phyloP scores from a whole-genome alignment of 2,888 invertebrate genomes.

The Shargacucullia verbasci region DNA sequence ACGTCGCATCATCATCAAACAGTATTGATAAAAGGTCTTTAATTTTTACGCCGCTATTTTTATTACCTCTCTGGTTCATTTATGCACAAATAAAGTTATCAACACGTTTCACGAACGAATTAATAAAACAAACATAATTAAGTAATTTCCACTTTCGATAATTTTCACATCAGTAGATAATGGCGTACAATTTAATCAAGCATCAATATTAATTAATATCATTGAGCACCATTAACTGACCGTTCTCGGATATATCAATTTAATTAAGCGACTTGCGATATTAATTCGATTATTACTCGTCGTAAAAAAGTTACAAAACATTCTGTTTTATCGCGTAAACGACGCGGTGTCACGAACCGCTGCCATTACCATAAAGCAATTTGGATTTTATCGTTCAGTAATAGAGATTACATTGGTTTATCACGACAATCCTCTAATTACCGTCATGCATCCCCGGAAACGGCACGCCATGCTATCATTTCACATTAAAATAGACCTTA shows the following conservation, averaged over 20 bases:
- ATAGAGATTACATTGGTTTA: slow-evolving; percentile 86
- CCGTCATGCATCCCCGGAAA: slow-evolving; percentile 70
- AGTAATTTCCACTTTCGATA: slow-evolving; percentile 29
- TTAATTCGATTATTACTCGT: slow-evolving; percentile 85
- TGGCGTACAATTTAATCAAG: slow-evolving; percentile 37
- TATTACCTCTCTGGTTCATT: slow-evolving; percentile 1
- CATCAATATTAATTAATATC: slow-evolving; percentile 53
- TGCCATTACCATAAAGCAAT: slow-evolving; percentile 79
- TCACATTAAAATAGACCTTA: slow-evolving; percentile 66
- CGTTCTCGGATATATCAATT: slow-evolving; percentile 78
- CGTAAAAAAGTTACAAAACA: slow-evolving; percentile 84
- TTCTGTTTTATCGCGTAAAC: slow-evolving; percentile 77
- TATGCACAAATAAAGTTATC: slow-evolving; percentile 17
- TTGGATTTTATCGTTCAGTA: slow-evolving; percentile 80
- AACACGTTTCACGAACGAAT: slow-evolving; percentile 19
- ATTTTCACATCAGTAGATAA: slow-evolving; percentile 33
- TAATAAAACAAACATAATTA: slow-evolving; percentile 40
- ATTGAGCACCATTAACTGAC: slow-evolving; percentile 58
- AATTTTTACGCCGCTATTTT: too few relatives aligned
- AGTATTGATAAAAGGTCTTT: too few relatives aligned
- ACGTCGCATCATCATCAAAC: too few relatives aligned
- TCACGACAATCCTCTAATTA: slow-evolving; percentile 80
- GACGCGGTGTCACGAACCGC: slow-evolving; percentile 73
- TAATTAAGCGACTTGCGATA: slow-evolving; percentile 86
- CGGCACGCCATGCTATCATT: slow-evolving; percentile 68